Conservation (phyloP, 2,113 vertebrate species). For the Cyprinodon brontotheroides region DNA sequence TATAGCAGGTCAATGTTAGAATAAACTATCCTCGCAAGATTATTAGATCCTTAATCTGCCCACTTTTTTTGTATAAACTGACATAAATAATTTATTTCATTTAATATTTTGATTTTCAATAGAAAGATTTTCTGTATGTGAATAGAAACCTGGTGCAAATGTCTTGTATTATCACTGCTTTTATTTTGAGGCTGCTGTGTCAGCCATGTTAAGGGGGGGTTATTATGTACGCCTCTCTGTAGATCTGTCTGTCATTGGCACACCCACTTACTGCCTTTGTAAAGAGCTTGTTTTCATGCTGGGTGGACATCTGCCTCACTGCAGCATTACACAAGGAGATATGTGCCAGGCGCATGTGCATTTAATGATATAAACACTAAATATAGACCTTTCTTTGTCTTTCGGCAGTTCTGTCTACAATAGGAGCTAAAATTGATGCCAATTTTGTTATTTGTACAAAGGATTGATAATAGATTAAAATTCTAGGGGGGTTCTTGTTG, state of each 20-base stretch:
- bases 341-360: constrained; percentile 52
- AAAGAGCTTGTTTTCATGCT: constrained; percentile 61
- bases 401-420: constrained; percentile 10
- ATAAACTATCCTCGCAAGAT: too few species aligned
- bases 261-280: constrained; percentile 42
- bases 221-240: constrained; percentile 46
- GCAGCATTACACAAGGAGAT: constrained; percentile 45
- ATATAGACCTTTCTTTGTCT: constrained; percentile 42
- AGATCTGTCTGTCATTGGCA: constrained; percentile 54
- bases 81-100: neutral
- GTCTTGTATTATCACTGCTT: neutral
- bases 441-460: constrained; percentile 12
- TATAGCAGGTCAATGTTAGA: too few species aligned
- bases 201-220: constrained; percentile 41
- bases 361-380: constrained; percentile 43
- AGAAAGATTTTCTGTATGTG: neutral
- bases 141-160: neutral
- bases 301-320: constrained; percentile 64
- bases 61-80: neutral
- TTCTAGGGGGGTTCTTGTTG: neutral
- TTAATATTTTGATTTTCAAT: neutral
- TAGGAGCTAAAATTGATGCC: constrained; percentile 18
- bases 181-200: constrained; percentile 36
- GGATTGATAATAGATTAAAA: constrained; percentile 2
- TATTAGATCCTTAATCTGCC: neutral